Conservation (phyloP, 2,113 vertebrate genomes). For the Meles meles region DNA sequence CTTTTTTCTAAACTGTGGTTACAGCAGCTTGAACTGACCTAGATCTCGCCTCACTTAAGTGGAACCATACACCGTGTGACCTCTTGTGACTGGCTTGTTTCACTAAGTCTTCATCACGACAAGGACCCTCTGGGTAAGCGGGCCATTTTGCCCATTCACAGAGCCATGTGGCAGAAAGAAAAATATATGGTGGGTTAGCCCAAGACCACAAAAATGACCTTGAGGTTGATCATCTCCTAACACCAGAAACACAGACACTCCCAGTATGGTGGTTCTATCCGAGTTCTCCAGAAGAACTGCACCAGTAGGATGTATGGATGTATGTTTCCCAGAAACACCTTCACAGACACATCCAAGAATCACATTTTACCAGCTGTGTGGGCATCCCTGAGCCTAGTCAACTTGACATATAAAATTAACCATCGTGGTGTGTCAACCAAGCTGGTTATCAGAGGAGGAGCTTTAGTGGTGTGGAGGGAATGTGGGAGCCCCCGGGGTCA, state of each 20-base stretch:
- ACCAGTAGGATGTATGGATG: not conserved
- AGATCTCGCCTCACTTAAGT: not conserved
- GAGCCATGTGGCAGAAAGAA: not conserved
- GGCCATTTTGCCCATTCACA: not conserved
- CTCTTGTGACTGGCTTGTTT: not conserved
- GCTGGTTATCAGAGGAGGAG: not conserved
- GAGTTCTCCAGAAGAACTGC: not conserved
- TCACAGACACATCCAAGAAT: not conserved
- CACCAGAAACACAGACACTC: not conserved
- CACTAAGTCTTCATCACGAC: not conserved
- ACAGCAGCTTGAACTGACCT: not conserved
- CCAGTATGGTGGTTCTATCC: not conserved
- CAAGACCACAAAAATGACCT: not conserved
- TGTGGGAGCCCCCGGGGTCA: rapidly evolving
- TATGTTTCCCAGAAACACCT: not conserved
- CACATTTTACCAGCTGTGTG: not conserved
- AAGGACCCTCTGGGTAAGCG: not conserved
- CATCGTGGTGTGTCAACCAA: not conserved
- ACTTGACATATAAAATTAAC: not conserved
- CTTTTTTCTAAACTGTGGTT: not conserved
- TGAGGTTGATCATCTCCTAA: not conserved
- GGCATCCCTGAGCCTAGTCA: not conserved
- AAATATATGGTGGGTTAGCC: not conserved
- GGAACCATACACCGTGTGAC: not conserved
- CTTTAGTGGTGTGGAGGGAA: not conserved